A percentile compares a stretch with the other conserved stretches of the same genome.
These are phyloP conservation scores for Drosophila parvula DNA, from an alignment of 1,140 invertebrate genomes.

Conservation along the genomic window DNA sequence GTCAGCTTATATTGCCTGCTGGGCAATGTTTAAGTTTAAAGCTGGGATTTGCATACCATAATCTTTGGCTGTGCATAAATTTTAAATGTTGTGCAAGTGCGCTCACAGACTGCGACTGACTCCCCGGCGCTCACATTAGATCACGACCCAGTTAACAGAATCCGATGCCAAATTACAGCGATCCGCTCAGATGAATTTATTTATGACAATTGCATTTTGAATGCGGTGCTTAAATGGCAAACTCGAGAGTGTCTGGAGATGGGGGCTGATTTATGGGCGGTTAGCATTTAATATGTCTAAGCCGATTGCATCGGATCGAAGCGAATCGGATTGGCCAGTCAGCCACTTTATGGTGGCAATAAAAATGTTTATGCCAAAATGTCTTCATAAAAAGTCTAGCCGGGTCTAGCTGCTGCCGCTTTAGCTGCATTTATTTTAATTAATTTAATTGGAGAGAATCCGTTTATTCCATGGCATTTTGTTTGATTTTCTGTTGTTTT, in stretches of 20 bases:
- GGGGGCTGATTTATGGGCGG: constrained; percentile 64
- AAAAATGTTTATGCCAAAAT: constrained; percentile 58
- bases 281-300: constrained; percentile 57
- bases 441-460: constrained; percentile 60
- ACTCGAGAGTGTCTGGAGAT: constrained; percentile 32
- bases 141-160: constrained; percentile 65
- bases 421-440: constrained; percentile 57
- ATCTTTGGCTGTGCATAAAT: constrained; percentile 5
- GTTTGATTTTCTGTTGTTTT: neutral
- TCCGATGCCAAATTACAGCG: constrained; percentile 32
- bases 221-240: constrained; percentile 65
- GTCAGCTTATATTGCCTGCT: neutral
- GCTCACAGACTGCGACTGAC: constrained; percentile 14
- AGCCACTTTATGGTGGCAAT: constrained; percentile 53
- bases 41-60: constrained; percentile 5
- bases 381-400: constrained; percentile 48
- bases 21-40: neutral
- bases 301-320: constrained; percentile 37
- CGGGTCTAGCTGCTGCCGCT: constrained; percentile 5
- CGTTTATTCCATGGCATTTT: constrained; percentile 45
- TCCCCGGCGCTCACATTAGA: constrained; percentile 39
- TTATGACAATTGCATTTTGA: constrained; percentile 72
- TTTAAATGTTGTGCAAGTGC: constrained; percentile 17
- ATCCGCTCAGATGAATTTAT: constrained; percentile 53
- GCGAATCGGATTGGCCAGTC: constrained; percentile 11